Percentiles rank a stretch among this genome's conserved stretches.
Evolutionary conservation across 2,888 invertebrate genomes (phyloP).

Genomic region (Cerastis leucographa): DNA sequence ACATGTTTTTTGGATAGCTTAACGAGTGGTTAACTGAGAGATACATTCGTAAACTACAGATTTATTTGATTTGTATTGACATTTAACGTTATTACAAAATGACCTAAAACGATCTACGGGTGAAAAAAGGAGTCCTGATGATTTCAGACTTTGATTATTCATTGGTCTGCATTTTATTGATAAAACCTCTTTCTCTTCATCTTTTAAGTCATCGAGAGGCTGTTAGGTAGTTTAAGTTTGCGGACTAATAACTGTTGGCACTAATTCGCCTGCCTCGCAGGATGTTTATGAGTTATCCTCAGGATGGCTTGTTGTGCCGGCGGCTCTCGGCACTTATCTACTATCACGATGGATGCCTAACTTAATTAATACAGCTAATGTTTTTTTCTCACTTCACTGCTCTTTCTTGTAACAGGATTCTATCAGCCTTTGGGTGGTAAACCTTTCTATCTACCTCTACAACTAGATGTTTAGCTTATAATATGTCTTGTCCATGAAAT

Average conservation of each 20-base stretch:
- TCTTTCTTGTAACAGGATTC: constrained; percentile 43
- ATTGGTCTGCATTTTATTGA: not conserved
- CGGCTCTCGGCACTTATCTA: not conserved
- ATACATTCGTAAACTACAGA: constrained; percentile 16
- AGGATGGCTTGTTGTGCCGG: constrained; percentile 11
- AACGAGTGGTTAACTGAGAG: constrained; percentile 4
- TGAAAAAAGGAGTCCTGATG: not conserved
- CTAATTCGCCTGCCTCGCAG: constrained; percentile 21
- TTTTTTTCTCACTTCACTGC: constrained; percentile 24
- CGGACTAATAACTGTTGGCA: not conserved
- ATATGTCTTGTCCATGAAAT: constrained; percentile 15
- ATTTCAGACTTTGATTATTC: not conserved
- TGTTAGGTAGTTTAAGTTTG: constrained; percentile 13
- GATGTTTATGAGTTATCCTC: constrained; percentile 26
- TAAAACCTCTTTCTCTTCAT: not conserved
- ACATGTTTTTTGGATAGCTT: not conserved
- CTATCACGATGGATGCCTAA: constrained; percentile 13
- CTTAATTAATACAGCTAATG: constrained; percentile 21
- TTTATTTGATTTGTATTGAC: constrained; percentile 4
- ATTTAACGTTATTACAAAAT: too few species aligned
- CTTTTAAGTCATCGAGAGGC: not conserved
- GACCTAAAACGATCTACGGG: too few species aligned
- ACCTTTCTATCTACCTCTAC: constrained; percentile 26
- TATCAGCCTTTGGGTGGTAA: constrained; percentile 38
- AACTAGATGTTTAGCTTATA: constrained; percentile 41